phyloP scores from a whole-genome alignment of 2,888 invertebrate species.

The Norana najaformis region DNA sequence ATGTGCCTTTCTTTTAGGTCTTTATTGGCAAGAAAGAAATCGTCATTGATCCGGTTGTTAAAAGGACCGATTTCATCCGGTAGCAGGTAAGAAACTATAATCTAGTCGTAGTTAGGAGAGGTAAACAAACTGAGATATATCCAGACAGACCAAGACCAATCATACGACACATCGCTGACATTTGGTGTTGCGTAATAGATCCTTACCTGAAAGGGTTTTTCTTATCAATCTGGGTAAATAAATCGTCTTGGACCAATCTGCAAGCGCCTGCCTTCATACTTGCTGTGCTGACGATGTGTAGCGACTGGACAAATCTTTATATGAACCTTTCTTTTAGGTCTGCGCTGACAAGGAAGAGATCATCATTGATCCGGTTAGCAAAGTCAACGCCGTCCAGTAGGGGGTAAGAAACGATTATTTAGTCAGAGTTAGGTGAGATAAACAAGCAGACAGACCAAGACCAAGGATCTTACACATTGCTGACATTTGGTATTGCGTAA shows the following conservation, averaged over 20 bases:
- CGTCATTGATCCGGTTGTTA: background rate
- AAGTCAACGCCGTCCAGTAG: background rate
- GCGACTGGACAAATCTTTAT: too few relatives aligned
- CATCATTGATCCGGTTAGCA: background rate
- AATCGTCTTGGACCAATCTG: too few relatives aligned
- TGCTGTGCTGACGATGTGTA: too few relatives aligned
- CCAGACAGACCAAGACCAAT: background rate
- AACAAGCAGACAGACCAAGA: background rate
- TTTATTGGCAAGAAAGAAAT: background rate
- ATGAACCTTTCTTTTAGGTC: background rate
- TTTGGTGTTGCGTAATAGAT: too few relatives aligned
- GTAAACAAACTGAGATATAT: background rate
- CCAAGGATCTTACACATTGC: too few relatives aligned
- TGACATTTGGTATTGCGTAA: too few relatives aligned
- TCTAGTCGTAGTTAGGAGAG: background rate
- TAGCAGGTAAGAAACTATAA: background rate
- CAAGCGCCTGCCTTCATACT: too few relatives aligned
- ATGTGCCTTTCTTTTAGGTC: too few relatives aligned
- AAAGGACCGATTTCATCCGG: background rate
- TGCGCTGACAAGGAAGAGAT: background rate
- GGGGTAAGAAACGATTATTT: background rate
- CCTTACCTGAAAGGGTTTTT: too few relatives aligned
- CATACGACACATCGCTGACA: too few relatives aligned
- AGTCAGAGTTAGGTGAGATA: background rate
- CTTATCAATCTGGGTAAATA: too few relatives aligned